Conservation (phyloP, 1,140 invertebrate species). For the Atta texana region DNA sequence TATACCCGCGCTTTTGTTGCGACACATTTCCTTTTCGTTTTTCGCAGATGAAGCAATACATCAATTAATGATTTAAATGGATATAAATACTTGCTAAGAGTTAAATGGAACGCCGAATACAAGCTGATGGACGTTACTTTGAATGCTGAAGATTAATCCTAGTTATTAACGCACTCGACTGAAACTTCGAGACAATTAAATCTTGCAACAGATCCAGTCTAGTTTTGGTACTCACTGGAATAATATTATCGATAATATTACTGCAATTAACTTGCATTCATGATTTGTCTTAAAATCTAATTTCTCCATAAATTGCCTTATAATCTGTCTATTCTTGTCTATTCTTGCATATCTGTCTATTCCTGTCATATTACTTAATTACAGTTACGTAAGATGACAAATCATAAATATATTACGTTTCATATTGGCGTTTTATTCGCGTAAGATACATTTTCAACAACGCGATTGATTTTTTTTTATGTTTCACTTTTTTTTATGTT, state of each 20-base stretch:
- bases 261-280: neutral
- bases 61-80: constrained; percentile 1
- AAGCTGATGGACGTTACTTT: neutral
- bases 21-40: neutral
- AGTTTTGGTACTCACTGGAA: constrained; percentile 65
- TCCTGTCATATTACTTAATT: neutral
- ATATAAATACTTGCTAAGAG: constrained; percentile 20
- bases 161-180: constrained; percentile 19
- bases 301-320: constrained; percentile 39
- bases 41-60: neutral
- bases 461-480: constrained; percentile 66
- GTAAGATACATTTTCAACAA: constrained; percentile 71
- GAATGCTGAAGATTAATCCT: neutral
- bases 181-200: constrained; percentile 31
- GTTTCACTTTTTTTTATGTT: constrained; percentile 41
- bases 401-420: constrained; percentile 64
- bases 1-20: neutral
- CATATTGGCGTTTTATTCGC: constrained; percentile 20
- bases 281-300: constrained; percentile 49
- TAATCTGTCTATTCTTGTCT: neutral
- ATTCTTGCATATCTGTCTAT: neutral
- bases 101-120: neutral
- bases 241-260: constrained; percentile 32
- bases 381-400: constrained; percentile 44
- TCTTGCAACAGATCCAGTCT: neutral